These are phyloP conservation scores for Poecile atricapillus DNA, from an alignment of 2,113 vertebrate species.

Conservation along the genomic window DNA sequence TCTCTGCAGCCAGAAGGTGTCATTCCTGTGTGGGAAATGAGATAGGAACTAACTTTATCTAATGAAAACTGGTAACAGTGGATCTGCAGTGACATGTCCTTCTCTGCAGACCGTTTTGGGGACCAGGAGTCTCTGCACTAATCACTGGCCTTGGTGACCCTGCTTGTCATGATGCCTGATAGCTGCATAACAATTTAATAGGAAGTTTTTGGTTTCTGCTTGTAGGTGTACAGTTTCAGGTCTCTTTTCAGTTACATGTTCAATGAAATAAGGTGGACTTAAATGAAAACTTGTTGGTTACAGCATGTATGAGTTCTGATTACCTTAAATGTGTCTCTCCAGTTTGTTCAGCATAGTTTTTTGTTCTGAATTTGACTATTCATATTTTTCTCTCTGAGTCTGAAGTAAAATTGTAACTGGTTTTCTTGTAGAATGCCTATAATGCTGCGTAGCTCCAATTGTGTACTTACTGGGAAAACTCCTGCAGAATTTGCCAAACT, in stretches of 20 bases:
- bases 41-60: background rate
- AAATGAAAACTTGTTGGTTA: background rate
- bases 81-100: background rate
- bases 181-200: background rate
- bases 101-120: background rate
- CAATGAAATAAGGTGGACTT: background rate
- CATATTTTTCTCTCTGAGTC: background rate
- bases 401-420: background rate
- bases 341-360: background rate
- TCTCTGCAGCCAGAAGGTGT: background rate
- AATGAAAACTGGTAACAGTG: background rate
- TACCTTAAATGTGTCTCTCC: background rate
- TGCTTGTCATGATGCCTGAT: background rate
- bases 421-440: constrained; percentile 90
- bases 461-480: constrained; percentile 93
- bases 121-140: background rate
- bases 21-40: background rate
- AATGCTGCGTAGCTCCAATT: constrained; percentile 97
- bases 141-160: background rate
- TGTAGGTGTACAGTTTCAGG: background rate
- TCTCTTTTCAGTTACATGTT: background rate
- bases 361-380: background rate
- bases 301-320: background rate
- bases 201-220: background rate
- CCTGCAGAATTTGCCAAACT: constrained; percentile 94